A percentile compares a stretch with the other conserved stretches of the same genome.
These are phyloP conservation scores for Trichogramma dendrolimi DNA, from an alignment of 2,888 invertebrate genomes.

Conservation along the genomic window DNA sequence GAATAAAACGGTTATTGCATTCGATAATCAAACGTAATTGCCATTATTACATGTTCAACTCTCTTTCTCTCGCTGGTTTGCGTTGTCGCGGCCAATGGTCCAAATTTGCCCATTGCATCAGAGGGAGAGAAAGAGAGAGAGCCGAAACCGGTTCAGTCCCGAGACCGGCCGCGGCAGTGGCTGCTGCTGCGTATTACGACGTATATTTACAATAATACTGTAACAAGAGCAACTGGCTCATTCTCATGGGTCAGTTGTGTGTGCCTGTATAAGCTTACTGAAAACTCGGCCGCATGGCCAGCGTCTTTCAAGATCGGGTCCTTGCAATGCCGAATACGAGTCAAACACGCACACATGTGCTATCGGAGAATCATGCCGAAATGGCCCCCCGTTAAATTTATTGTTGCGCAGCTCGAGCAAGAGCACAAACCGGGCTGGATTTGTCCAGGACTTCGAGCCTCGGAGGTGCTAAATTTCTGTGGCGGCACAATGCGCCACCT, in stretches of 20 bases:
- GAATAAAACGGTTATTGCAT: too few species aligned
- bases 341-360: slow-evolving; percentile 34
- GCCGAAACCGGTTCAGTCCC: slow-evolving; percentile 25
- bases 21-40: slow-evolving; percentile 13
- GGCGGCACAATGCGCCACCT: too few species aligned
- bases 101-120: slow-evolving; percentile 24
- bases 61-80: slow-evolving; percentile 19
- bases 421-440: too few species aligned
- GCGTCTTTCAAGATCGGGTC: slow-evolving; percentile 22
- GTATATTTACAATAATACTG: too few species aligned
- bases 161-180: slow-evolving; percentile 23
- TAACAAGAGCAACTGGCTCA: too few species aligned
- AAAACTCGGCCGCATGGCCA: not conserved
- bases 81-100: slow-evolving; percentile 11
- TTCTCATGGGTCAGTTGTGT: too few species aligned
- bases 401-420: too few species aligned
- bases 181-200: slow-evolving; percentile 7
- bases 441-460: too few species aligned
- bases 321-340: slow-evolving; percentile 15
- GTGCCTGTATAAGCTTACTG: too few species aligned
- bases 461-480: too few species aligned
- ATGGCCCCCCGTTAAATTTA: too few species aligned
- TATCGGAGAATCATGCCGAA: too few species aligned
- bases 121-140: not conserved
- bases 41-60: slow-evolving; percentile 27